A percentile compares a stretch with the other conserved stretches of the same genome.
Conservation (phyloP, 2,888 invertebrate genomes). For the Nephrocerus scutellatus region DNA sequence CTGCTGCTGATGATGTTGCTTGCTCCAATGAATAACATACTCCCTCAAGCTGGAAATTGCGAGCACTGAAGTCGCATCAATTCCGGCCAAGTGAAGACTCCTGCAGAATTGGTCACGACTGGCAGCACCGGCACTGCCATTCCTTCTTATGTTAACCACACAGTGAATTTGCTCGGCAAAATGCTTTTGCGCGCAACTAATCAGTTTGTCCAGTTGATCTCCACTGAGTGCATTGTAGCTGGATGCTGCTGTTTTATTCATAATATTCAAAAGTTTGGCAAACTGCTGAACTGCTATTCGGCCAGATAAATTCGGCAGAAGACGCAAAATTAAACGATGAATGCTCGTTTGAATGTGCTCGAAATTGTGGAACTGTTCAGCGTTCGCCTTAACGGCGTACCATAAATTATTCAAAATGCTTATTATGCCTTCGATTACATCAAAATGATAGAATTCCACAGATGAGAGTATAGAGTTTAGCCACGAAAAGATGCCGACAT, state of each 20-base stretch:
- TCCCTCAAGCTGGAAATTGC: slow-evolving; percentile 34
- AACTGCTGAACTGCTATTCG: slow-evolving; percentile 35
- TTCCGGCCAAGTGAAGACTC: slow-evolving; percentile 17
- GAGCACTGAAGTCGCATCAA: slow-evolving; percentile 22
- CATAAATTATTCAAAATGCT: slow-evolving; percentile 43
- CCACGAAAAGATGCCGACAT: slow-evolving; percentile 68
- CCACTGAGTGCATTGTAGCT: slow-evolving; percentile 24
- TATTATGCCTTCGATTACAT: slow-evolving; percentile 43
- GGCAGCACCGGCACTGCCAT: slow-evolving; percentile 34
- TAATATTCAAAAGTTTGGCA: slow-evolving; percentile 38
- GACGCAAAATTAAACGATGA: slow-evolving; percentile 32
- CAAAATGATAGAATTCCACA: slow-evolving; percentile 44
- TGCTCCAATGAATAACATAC: slow-evolving; percentile 34
- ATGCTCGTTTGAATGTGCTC: slow-evolving; percentile 32
- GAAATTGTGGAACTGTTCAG: slow-evolving; percentile 33
- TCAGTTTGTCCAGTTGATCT: slow-evolving; percentile 30
- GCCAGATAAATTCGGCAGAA: slow-evolving; percentile 38
- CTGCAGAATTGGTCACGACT: slow-evolving; percentile 31
- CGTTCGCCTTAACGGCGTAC: slow-evolving; percentile 38
- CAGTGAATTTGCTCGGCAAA: slow-evolving; percentile 31
- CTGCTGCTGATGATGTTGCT: no score
- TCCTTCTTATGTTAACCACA: slow-evolving; percentile 31
- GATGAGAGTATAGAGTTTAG: slow-evolving; percentile 47
- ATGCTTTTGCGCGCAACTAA: slow-evolving; percentile 36
- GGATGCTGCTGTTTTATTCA: slow-evolving; percentile 33